Conservation (phyloP, 2,113 vertebrate species). For the Nerophis lumbriciformis region DNA sequence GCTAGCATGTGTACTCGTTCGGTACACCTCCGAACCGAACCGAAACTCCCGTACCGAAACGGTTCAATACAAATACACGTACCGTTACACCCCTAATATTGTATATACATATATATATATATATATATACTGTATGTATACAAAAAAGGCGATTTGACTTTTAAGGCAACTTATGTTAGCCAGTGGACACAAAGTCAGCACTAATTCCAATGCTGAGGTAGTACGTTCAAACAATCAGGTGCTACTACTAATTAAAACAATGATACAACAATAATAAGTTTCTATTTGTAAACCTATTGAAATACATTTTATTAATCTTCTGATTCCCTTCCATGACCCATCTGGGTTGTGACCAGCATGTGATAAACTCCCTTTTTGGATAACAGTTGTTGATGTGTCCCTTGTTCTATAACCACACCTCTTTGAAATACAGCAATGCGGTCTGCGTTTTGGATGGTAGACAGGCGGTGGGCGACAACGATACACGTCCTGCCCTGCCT, state of each 20-base stretch:
- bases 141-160: too few species aligned
- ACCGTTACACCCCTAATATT: too few species aligned
- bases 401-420: conserved; percentile 78
- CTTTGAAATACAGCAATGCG: conserved; percentile 82
- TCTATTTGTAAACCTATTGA: background rate
- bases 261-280: background rate
- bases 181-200: background rate
- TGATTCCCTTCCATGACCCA: conserved; percentile 30
- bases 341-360: conserved; percentile 80
- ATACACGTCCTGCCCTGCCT: conserved; percentile 89
- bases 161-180: background rate
- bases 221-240: background rate
- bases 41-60: too few species aligned
- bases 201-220: background rate
- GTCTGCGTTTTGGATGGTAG: conserved; percentile 90
- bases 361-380: conserved; percentile 80
- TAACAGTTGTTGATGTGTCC: conserved; percentile 89
- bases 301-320: background rate
- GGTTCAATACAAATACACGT: too few species aligned
- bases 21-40: too few species aligned
- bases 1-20: too few species aligned
- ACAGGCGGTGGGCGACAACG: conserved; percentile 86
- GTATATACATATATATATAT: too few species aligned
- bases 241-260: background rate
- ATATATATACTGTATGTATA: too few species aligned